phyloP scores from a whole-genome alignment of 2,888 invertebrate genomes.

The Polyommatus icarus region DNA sequence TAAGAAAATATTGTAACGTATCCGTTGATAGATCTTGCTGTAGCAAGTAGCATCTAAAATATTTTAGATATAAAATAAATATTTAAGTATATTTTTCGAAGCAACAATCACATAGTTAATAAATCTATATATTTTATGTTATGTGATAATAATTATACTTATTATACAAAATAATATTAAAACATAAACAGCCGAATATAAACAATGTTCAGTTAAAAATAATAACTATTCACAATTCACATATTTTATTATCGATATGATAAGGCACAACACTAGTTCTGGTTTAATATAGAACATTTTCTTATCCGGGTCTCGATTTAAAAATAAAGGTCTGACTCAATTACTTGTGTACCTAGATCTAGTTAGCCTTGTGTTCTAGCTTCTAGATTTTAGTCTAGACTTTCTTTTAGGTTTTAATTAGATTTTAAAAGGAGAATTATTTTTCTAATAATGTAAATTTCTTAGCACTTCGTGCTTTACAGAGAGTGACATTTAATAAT shows the following conservation, averaged over 20 bases:
- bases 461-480: neutral
- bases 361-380: neutral
- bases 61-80: too few relatives aligned
- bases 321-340: constrained; percentile 7
- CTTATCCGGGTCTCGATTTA: neutral
- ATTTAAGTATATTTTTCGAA: too few relatives aligned
- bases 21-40: too few relatives aligned
- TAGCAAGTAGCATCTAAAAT: too few relatives aligned
- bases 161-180: too few relatives aligned
- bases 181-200: too few relatives aligned
- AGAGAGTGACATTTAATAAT: neutral
- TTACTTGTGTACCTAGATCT: neutral
- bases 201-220: too few relatives aligned
- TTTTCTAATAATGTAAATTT: neutral
- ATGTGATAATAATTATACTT: too few relatives aligned
- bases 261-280: neutral
- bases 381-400: neutral
- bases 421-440: neutral
- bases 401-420: constrained; percentile 1
- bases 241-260: neutral
- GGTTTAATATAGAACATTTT: constrained; percentile 14
- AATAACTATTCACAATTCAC: too few relatives aligned
- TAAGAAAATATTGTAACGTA: too few relatives aligned
- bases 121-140: too few relatives aligned
- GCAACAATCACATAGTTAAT: too few relatives aligned